Evolutionary conservation across 2,888 invertebrate species (phyloP), one percentile per base, ranked within the genome.

Genomic region (Volucella inflata): DNA sequence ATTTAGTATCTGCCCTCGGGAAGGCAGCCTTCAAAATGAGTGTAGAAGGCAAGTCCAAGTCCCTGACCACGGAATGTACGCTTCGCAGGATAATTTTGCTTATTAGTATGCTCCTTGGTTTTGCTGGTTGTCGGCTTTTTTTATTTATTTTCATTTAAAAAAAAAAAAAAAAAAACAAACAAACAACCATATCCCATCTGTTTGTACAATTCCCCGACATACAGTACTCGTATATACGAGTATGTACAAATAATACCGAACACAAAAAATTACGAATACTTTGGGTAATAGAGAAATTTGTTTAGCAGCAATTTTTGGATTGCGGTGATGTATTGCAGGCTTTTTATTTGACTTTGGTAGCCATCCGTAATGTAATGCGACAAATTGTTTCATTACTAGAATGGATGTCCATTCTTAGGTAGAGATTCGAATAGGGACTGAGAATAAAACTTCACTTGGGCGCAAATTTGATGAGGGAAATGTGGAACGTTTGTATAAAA

Each of bases 71-170:
- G 65, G 48, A 77, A 77, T 72, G 30, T 67, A 72, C 62, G 82
- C 50, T 72, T 72, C 77, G 65, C n/a, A 71, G 71, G 60, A 82
- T 82, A 82, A 82, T 82, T 82, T 82, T 30, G 48, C 77, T 82
- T 82, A 82, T 82, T 82, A 82, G 77, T 30, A 77, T 77, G 67
- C 65, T 71, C 65, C 65, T 59, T 70, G 68, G 55, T 30, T 67
- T 42, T 36, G 48, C n/a, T 53, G 51, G 16, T 42, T 50, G 16
- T 51, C 21, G 42, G 17, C 50, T 12, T 21, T 59, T 40, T 16
- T 48, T 12, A 42, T 40, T 36, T 21, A 30, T 16, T 74, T 44
- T 51, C 10, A 44, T 44, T 42, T 51, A 4, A 80, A 75, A 17
- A 36, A 17, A 40, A 71, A n/a, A n/a, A n/a, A n/a, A n/a, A n/a